Conservation (phyloP, 2,113 vertebrate species). For the Thomomys bottae region DNA sequence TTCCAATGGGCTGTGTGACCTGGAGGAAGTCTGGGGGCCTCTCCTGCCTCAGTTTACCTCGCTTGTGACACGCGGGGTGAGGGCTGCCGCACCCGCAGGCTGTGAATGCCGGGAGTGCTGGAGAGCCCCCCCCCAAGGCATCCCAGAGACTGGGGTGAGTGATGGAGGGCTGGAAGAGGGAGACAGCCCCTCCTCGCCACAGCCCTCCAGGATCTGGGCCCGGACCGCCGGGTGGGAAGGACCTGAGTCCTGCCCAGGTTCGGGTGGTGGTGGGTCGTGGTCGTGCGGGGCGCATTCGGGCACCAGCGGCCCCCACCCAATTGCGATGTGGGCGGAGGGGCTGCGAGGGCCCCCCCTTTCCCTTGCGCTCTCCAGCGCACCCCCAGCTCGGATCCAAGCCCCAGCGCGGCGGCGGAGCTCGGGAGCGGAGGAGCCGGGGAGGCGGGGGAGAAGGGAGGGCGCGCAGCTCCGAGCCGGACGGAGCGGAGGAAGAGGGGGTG, state of each 20-base stretch:
- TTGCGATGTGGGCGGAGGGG: neutral
- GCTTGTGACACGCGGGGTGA: neutral
- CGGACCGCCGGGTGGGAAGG: neutral
- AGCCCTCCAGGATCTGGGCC: neutral
- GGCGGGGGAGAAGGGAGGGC: slow-evolving; percentile 9
- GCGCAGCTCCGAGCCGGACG: slow-evolving; percentile 30
- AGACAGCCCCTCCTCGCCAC: neutral
- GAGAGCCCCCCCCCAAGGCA: neutral
- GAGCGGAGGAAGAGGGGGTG: neutral
- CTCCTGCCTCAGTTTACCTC: slow-evolving; percentile 30
- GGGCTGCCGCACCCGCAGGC: neutral
- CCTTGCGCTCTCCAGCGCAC: neutral
- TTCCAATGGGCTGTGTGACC: slow-evolving; percentile 54
- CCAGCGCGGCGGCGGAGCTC: neutral
- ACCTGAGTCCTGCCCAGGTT: neutral
- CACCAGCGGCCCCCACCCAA: neutral
- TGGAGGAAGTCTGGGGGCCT: neutral
- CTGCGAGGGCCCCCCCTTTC: neutral
- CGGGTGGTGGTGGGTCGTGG: neutral
- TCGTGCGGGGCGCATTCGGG: neutral
- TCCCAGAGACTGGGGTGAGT: slow-evolving; percentile 17
- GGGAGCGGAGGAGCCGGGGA: slow-evolving; percentile 68
- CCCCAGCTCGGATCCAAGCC: too few species aligned
- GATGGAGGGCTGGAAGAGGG: neutral
- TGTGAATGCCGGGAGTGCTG: neutral